Base-by-base conservation (phyloP, 2,888 invertebrate genomes). In the Phengaris arion region DNA sequence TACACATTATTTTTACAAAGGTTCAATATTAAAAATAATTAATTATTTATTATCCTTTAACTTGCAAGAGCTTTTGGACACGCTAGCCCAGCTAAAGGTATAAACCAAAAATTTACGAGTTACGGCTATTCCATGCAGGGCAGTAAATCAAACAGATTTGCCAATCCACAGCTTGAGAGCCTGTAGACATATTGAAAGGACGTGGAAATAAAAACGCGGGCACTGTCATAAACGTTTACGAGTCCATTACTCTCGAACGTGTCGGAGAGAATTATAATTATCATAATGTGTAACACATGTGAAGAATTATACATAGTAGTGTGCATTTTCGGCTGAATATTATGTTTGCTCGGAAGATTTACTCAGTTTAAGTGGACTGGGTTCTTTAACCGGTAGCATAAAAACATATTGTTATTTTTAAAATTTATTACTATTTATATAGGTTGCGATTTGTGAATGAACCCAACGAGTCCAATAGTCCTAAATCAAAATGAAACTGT, bases 221-320 rank as follows among this genome's bases (percentile, higher is more conserved):
- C 85, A 82, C 82, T 85, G 86, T 87, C 88, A 87, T 92, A 91
- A 93, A 92, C 87, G 85, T 93, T 93, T 91, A 93, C 88, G 93
- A 92, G 93, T 90, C 86, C 92, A 90, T 92, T 92, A 91, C 91
- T 87, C 92, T 90, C 89, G 85, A 86, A 85, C 83, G 84, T 86
- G 84, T 87, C 85, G 85, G 85, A 83, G 87, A 88, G 88, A 91
- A 89, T 88, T 86, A 79, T 80, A 73, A 76, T 74, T 75, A 78
- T 73, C 76, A 52, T 75, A 79, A 76, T 64, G 35, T 64, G 64
- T 64, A 64, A 64, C 64, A 64, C 64, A 64, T 64, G 64, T 45
- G 64, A 35, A 35, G 35, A 35, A 64, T 52, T 45, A 64, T 64
- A 64, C 64, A 35, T 64, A 15, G 13, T 64, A 13, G 64, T 64